These are phyloP conservation scores for Neodiprion virginianus DNA, from an alignment of 1,140 invertebrate genomes.

Conservation along the genomic window DNA sequence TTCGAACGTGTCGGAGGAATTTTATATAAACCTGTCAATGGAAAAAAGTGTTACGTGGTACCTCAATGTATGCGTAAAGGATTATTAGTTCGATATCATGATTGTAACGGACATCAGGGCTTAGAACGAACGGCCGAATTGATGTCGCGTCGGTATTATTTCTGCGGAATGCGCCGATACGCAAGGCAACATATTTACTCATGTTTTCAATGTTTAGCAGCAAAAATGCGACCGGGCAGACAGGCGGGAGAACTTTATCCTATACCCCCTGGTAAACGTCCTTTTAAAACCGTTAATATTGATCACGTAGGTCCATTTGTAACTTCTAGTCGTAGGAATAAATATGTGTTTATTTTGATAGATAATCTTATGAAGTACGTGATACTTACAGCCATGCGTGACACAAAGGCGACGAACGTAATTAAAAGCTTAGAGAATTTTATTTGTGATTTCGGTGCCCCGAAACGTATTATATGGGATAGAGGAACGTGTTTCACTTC, in stretches of 20 bases:
- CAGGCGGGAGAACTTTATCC: constrained; percentile 7
- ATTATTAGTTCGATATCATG: constrained; percentile 24
- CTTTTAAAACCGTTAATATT: neutral
- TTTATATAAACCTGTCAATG: constrained; percentile 6
- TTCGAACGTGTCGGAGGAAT: neutral
- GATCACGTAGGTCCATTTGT: constrained; percentile 22
- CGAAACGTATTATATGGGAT: constrained; percentile 36
- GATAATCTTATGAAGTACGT: neutral
- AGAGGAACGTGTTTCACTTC: constrained; percentile 4
- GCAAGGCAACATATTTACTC: neutral
- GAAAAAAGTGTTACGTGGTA: constrained; percentile 18
- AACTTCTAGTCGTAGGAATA: constrained; percentile 5
- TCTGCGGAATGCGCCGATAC: constrained; percentile 8
- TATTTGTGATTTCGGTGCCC: constrained; percentile 20
- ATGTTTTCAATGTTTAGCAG: neutral
- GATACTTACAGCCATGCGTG: too few relatives aligned
- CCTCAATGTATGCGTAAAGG: constrained; percentile 22
- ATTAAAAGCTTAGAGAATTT: neutral
- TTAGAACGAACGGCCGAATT: constrained; percentile 15
- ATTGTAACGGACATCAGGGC: neutral
- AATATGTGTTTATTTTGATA: constrained; percentile 17
- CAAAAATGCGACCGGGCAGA: neutral
- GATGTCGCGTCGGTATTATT: constrained; percentile 25
- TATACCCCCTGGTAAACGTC: constrained; percentile 12
- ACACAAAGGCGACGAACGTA: neutral